phyloP scores from a whole-genome alignment of 1,140 invertebrate genomes.

The Rhizoglyphus robini region DNA sequence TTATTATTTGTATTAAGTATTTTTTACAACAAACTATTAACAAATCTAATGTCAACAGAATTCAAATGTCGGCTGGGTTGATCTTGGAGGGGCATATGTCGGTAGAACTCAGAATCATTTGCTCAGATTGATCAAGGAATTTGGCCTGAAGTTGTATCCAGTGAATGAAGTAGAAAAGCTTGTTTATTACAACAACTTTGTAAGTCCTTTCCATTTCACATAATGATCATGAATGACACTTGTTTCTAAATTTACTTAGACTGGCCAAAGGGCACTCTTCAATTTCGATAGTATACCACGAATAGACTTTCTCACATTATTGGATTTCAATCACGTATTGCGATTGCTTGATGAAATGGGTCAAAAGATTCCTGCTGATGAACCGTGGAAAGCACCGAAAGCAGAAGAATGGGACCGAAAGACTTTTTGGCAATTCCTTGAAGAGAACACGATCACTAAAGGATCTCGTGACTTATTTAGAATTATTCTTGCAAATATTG shows the following conservation, averaged over 20 bases:
- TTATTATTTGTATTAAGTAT: neutral
- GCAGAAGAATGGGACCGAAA: constrained; percentile 35
- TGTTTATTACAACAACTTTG: neutral
- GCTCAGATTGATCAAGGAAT: constrained; percentile 31
- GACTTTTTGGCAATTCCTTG: constrained; percentile 32
- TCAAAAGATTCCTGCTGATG: constrained; percentile 31
- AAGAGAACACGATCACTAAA: constrained; percentile 33
- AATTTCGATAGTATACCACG: constrained; percentile 16
- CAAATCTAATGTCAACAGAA: neutral
- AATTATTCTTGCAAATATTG: constrained; percentile 24
- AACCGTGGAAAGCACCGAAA: constrained; percentile 34
- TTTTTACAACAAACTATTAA: neutral
- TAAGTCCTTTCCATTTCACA: neutral
- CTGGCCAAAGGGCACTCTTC: neutral
- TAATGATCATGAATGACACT: neutral
- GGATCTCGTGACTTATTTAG: constrained; percentile 24
- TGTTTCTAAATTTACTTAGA: neutral
- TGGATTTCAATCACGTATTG: constrained; percentile 27
- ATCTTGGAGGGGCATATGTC: constrained; percentile 26
- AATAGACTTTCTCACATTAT: neutral
- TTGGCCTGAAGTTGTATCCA: constrained; percentile 31
- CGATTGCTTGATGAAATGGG: constrained; percentile 28
- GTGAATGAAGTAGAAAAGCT: constrained; percentile 26
- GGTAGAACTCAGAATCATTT: constrained; percentile 29
- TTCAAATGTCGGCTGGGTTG: neutral